phyloP scores from a whole-genome alignment of 2,113 vertebrate genomes.

The Myodes glareolus region DNA sequence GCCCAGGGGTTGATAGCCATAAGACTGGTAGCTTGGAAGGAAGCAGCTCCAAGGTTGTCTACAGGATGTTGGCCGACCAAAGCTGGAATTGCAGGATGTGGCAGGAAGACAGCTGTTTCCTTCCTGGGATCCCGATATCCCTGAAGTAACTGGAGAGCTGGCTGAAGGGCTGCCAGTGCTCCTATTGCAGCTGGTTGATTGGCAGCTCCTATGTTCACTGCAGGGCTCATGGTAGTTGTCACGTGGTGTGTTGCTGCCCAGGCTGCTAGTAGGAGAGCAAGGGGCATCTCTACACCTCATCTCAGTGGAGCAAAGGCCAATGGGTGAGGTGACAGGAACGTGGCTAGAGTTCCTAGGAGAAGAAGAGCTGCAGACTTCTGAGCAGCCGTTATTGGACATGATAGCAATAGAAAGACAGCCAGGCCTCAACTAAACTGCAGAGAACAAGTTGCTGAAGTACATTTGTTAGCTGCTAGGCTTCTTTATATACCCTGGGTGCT shows the following conservation, averaged over 20 bases:
- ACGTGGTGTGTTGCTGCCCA: background rate
- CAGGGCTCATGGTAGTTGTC: background rate
- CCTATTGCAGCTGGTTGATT: background rate
- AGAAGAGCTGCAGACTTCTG: background rate
- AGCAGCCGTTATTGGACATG: background rate
- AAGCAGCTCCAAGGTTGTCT: background rate
- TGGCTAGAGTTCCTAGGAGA: background rate
- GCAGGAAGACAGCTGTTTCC: background rate
- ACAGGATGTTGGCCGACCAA: background rate
- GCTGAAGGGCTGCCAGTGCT: background rate
- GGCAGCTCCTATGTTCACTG: background rate
- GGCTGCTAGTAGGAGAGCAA: background rate
- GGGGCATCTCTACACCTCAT: background rate
- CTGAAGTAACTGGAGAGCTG: background rate
- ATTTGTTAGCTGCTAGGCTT: background rate
- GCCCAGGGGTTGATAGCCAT: background rate
- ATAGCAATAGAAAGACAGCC: background rate
- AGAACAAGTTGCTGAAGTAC: background rate
- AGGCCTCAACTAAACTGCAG: background rate
- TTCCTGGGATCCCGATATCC: background rate
- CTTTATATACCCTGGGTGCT: background rate
- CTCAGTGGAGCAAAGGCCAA: background rate
- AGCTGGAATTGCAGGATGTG: background rate
- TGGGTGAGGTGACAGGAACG: background rate
- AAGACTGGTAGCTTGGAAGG: background rate